Base-by-base conservation (phyloP, 1,140 invertebrate species). In the Danaus melanippus region DNA sequence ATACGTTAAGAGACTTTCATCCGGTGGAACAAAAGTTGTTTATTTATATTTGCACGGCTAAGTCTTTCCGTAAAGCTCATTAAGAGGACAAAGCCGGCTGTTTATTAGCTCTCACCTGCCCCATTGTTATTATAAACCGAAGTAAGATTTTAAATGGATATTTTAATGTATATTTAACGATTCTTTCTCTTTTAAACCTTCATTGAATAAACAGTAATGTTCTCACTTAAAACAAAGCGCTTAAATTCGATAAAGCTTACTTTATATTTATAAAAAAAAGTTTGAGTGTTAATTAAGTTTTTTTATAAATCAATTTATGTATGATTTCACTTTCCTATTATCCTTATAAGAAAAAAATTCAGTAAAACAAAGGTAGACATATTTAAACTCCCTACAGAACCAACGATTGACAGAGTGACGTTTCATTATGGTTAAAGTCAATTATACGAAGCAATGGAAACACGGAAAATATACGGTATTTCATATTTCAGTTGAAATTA, bases 341-440 rank as follows among this genome's bases (percentile, higher is more conserved):
- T 3, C n/a, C 12, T 17, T 17, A 5, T 15, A 9, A 1, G 41
- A 11, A 6, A 11, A 50, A 42, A 51, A 51, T 46, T 45, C 17
- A 49, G 46, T 56, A 32, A 55, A 55, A 51, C 41, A 21, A 46
- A 53, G 46, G 41, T 44, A 53, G 50, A 56, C 49, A 56, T 46
- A 54, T 47, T 45, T 55, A 45, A 60, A 60, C 54, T 42, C 45
- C 46, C 56, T 42, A 43, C 48, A 53, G 21, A 46, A 45, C 53
- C 21, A 32, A 32, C 44, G 53, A 62, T 66, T 66, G 53, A 62
- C 58, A 67, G 69, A 78, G 70, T 71, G 74, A 69, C 69, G 63
- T 78, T 78, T 78, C 70, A 80, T 80, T 80, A 80, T 58, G 68
- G 68, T 48, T 58, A 73, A 32, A 75, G 77, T 78, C 76, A 76